Percentiles rank a stretch among this genome's conserved stretches.
These are phyloP conservation scores for Eulemur albifrons DNA, from an alignment of 2,797 vertebrate species.

Conservation along the genomic window DNA sequence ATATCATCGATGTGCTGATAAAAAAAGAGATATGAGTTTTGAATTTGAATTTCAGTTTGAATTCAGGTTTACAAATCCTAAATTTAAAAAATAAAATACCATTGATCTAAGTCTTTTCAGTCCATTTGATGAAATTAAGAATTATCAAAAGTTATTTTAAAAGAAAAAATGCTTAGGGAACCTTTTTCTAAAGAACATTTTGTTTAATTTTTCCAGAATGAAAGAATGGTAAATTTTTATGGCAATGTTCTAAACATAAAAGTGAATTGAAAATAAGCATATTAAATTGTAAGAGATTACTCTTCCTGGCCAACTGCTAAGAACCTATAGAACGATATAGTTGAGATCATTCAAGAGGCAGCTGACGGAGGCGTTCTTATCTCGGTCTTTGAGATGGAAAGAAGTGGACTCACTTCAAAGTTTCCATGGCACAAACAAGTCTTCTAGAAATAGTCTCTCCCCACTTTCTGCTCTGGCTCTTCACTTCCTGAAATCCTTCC, in stretches of 20 bases:
- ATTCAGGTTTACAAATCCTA: conserved; percentile 49
- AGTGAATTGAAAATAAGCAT: not conserved
- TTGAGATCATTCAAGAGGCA: not conserved
- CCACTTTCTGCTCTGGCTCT: not conserved
- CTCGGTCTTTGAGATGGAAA: not conserved
- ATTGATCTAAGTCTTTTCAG: conserved; percentile 48
- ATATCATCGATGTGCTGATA: conserved; percentile 51
- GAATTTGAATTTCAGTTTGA: conserved; percentile 31
- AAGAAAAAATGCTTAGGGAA: not conserved
- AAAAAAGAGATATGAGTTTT: conserved; percentile 59
- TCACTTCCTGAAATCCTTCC: not conserved
- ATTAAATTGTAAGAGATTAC: not conserved
- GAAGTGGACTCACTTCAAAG: not conserved
- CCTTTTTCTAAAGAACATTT: not conserved
- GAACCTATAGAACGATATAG: not conserved
- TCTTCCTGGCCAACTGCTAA: not conserved
- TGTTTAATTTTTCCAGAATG: conserved; percentile 27
- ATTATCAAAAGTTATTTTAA: conserved; percentile 3
- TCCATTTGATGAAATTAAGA: conserved; percentile 25
- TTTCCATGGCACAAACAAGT: not conserved
- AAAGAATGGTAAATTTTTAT: not conserved
- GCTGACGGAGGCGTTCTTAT: not conserved
- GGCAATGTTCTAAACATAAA: not conserved
- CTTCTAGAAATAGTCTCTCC: not conserved
- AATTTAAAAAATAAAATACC: not conserved